These are phyloP conservation scores for Tortricodes alternella DNA, from an alignment of 2,888 invertebrate species.

Conservation along the genomic window DNA sequence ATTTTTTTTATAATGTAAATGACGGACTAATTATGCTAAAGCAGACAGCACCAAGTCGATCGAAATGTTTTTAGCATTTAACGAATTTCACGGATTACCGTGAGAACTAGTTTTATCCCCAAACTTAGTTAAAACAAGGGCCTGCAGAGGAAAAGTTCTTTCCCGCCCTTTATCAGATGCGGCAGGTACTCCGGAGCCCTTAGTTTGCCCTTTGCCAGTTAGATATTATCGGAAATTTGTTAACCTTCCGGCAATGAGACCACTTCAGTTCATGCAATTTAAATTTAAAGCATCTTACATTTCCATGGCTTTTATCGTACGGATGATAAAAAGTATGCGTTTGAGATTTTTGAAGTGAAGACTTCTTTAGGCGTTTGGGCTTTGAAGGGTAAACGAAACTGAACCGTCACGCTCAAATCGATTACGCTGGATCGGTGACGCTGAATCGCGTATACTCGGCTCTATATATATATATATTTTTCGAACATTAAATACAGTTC, in stretches of 20 bases:
- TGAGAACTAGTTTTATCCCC: neutral
- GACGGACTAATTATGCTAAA: too few species aligned
- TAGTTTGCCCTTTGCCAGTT: constrained; percentile 2
- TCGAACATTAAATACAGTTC: too few species aligned
- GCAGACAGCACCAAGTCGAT: too few species aligned
- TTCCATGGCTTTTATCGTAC: neutral
- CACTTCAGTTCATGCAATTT: neutral
- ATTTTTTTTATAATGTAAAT: too few species aligned
- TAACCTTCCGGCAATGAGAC: neutral
- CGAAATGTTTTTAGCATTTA: too few species aligned
- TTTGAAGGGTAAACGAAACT: too few species aligned
- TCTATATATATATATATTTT: too few species aligned
- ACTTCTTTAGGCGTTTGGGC: neutral
- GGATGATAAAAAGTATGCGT: neutral
- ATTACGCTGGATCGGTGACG: too few species aligned
- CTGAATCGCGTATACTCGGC: too few species aligned
- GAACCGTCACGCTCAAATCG: too few species aligned
- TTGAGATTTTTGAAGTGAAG: neutral
- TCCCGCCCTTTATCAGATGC: neutral
- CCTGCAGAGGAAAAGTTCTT: neutral
- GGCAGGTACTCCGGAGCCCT: neutral
- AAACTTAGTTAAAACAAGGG: neutral
- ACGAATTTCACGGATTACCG: too few species aligned
- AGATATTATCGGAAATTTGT: constrained; percentile 12
- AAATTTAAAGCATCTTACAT: neutral